A percentile compares a stretch with the other conserved stretches of the same genome.
Conservation (phyloP, 2,113 vertebrate species). For the Spermophilus dauricus region DNA sequence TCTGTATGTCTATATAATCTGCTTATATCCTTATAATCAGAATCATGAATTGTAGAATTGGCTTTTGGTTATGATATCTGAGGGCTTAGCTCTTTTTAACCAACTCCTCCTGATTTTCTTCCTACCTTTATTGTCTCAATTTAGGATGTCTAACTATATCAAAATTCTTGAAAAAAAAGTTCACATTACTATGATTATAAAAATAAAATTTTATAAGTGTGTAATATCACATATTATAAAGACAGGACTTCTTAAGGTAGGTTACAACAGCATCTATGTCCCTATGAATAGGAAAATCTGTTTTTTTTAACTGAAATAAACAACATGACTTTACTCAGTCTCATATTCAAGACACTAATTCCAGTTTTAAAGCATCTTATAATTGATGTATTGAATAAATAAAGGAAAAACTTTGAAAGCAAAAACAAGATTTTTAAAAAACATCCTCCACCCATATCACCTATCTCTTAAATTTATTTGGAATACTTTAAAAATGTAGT, state of each 20-base stretch:
- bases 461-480: neutral
- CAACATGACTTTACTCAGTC: neutral
- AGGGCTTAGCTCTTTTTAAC: neutral
- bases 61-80: neutral
- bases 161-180: neutral
- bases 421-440: neutral
- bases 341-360: slow-evolving; percentile 5
- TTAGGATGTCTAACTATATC: neutral
- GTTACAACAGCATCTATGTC: neutral
- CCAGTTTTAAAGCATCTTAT: neutral
- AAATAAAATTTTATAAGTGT: slow-evolving; percentile 8
- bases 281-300: slow-evolving; percentile 12
- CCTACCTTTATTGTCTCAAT: neutral
- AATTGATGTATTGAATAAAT: neutral
- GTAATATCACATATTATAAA: neutral
- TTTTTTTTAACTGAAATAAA: slow-evolving; percentile 23
- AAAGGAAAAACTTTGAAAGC: neutral
- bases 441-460: neutral
- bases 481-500: slow-evolving; percentile 6
- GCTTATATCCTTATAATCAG: neutral
- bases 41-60: slow-evolving; percentile 28
- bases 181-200: neutral
- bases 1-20: neutral
- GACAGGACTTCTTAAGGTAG: neutral
- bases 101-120: neutral